These are phyloP conservation scores for Rhagoletis pomonella DNA, from an alignment of 1,140 invertebrate species.

Conservation along the genomic window DNA sequence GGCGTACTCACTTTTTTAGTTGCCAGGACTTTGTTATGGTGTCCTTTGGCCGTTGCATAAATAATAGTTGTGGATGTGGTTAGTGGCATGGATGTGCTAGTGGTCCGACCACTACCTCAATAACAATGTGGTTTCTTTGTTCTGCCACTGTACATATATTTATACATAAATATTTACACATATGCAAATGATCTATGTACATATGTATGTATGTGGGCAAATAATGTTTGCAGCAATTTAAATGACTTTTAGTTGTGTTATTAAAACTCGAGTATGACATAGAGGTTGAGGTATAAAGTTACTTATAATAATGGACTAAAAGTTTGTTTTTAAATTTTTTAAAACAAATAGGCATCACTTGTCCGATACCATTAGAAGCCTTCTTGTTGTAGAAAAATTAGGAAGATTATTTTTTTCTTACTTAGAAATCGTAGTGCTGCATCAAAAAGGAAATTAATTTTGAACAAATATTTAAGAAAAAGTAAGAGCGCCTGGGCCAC, in stretches of 20 bases:
- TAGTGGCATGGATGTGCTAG: conserved; percentile 6
- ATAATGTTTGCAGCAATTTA: conserved; percentile 5
- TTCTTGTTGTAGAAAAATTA: too few species aligned
- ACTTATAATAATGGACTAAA: too few species aligned
- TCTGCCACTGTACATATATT: neutral
- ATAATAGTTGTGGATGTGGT: conserved; percentile 5
- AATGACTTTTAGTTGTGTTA: neutral
- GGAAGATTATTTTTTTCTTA: too few species aligned
- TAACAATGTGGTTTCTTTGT: conserved; percentile 39
- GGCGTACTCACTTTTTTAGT: neutral
- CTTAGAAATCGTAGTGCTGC: too few species aligned
- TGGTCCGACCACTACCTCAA: conserved; percentile 43
- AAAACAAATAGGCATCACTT: too few species aligned
- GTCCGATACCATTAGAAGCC: too few species aligned
- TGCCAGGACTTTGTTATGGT: neutral
- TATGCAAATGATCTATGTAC: neutral
- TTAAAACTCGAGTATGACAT: neutral
- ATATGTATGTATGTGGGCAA: neutral
- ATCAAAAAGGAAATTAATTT: too few species aligned
- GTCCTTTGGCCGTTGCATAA: neutral
- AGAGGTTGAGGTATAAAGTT: too few species aligned
- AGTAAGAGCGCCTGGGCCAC: too few species aligned
- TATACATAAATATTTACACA: neutral
- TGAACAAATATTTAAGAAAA: too few species aligned
- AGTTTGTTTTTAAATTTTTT: too few species aligned